These are phyloP conservation scores for Drosophila mayaguana DNA, from an alignment of 2,888 invertebrate genomes.

Conservation along the genomic window DNA sequence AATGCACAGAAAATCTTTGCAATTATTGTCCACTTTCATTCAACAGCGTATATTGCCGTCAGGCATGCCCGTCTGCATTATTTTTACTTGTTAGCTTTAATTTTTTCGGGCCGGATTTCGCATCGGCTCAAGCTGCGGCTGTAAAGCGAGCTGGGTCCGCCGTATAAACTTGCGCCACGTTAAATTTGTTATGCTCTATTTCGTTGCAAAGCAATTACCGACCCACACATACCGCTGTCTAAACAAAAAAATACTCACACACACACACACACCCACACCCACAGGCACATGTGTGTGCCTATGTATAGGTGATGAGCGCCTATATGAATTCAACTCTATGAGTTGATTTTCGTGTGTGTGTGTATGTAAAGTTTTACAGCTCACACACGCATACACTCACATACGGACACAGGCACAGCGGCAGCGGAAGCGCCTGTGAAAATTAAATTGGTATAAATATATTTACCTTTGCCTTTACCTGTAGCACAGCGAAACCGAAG, in stretches of 20 bases:
- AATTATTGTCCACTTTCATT: not conserved
- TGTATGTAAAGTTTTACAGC: slow-evolving; percentile 20
- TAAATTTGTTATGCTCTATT: slow-evolving; percentile 79
- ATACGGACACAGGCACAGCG: not conserved
- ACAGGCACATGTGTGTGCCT: not conserved
- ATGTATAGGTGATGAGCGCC: slow-evolving; percentile 16
- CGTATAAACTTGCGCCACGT: slow-evolving; percentile 67
- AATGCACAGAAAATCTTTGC: not conserved
- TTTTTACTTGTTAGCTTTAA: slow-evolving; percentile 34
- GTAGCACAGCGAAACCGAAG: slow-evolving; percentile 38
- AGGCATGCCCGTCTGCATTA: not conserved
- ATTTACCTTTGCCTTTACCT: slow-evolving; percentile 20
- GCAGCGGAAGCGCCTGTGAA: slow-evolving; percentile 29
- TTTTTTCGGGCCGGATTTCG: slow-evolving; percentile 34
- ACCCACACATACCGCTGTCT: slow-evolving; percentile 56
- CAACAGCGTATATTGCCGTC: not conserved
- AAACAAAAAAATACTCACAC: slow-evolving; percentile 11
- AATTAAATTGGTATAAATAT: slow-evolving; percentile 49
- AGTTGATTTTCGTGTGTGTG: slow-evolving; percentile 4
- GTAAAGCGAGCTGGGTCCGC: slow-evolving; percentile 38
- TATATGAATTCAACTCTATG: not conserved
- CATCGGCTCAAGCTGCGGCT: slow-evolving; percentile 34
- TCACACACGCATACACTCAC: slow-evolving; percentile 5
- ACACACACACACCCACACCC: not conserved
- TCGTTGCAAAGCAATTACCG: slow-evolving; percentile 76